Percentiles rank a stretch among this genome's conserved stretches.
These are phyloP conservation scores for Holothuria scabra DNA, from an alignment of 53 echinoderm and acorn worm species.

Conservation along the genomic window DNA sequence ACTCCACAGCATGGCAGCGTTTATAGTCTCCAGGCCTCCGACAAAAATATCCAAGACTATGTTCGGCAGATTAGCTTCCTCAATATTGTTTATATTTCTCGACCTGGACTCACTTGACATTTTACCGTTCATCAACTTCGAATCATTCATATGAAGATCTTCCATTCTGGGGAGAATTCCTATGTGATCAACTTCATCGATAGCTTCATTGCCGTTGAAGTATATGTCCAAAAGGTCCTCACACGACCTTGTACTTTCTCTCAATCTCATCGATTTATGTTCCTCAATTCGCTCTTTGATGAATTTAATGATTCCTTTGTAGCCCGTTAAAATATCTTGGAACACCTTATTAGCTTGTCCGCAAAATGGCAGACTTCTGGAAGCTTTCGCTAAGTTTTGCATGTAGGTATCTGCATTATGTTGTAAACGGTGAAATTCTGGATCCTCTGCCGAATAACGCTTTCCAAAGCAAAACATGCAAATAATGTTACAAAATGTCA, in stretches of 20 bases:
- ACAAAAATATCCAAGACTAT: conserved; percentile 81
- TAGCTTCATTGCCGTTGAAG: conserved; percentile 7
- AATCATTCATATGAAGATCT: conserved; percentile 7
- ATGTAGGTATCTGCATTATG: conserved; percentile 77
- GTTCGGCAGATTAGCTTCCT: conserved; percentile 64
- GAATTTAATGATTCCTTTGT: conserved; percentile 65
- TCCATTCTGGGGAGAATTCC: conserved; percentile 4
- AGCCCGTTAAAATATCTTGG: conserved; percentile 33
- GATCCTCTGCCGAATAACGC: conserved; percentile 67
- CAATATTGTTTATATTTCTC: conserved; percentile 13
- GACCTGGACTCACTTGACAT: background rate
- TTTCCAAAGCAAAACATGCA: conserved; percentile 80
- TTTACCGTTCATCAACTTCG: background rate
- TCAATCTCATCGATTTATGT: conserved; percentile 47
- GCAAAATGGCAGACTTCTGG: conserved; percentile 75
- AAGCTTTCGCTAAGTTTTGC: conserved; percentile 71
- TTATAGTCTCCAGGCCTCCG: conserved; percentile 84
- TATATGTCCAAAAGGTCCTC: conserved; percentile 40
- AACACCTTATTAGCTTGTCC: conserved; percentile 58
- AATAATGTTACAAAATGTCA: conserved; percentile 81
- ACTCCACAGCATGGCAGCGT: conserved; percentile 80
- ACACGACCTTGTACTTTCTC: conserved; percentile 16
- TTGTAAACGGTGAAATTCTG: conserved; percentile 65
- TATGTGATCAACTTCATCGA: conserved; percentile 21
- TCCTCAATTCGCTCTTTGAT: conserved; percentile 70